A percentile compares a stretch with the other conserved stretches of the same genome.
Evolutionary conservation across 30 jellyfish, hydroid and myxozoan genomes (phyloP).

Genomic region (Hydra vulgaris): DNA sequence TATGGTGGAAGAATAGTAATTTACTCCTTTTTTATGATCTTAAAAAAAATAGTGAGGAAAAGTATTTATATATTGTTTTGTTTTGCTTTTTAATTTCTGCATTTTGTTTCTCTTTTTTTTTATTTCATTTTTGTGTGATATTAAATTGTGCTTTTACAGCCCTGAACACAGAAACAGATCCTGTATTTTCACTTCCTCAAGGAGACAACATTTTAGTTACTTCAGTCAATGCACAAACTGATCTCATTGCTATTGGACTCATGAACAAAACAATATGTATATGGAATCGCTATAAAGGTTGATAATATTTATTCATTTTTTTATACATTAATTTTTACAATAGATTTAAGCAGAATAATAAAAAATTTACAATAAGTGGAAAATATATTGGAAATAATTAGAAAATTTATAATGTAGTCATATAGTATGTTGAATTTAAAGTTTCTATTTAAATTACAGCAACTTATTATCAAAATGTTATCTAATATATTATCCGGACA

Average conservation of each 20-base stretch:
- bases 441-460: too few relatives aligned
- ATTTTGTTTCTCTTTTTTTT: background rate
- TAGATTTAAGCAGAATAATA: background rate
- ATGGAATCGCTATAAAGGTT: background rate
- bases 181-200: background rate
- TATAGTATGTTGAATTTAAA: too few relatives aligned
- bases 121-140: too few relatives aligned
- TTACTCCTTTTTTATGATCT: background rate
- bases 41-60: background rate
- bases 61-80: background rate
- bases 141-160: too few relatives aligned
- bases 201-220: background rate
- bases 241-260: background rate
- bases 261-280: background rate
- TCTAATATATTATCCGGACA: too few relatives aligned
- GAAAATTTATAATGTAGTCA: too few relatives aligned
- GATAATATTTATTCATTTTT: background rate
- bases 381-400: too few relatives aligned
- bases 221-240: constrained; percentile 1
- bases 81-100: background rate
- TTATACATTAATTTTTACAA: background rate
- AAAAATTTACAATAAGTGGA: too few relatives aligned
- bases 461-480: too few relatives aligned
- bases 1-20: background rate
- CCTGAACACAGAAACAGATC: background rate